Evolutionary conservation across 2,113 vertebrate genomes (phyloP).

Genomic region (Ahaetulla prasina): DNA sequence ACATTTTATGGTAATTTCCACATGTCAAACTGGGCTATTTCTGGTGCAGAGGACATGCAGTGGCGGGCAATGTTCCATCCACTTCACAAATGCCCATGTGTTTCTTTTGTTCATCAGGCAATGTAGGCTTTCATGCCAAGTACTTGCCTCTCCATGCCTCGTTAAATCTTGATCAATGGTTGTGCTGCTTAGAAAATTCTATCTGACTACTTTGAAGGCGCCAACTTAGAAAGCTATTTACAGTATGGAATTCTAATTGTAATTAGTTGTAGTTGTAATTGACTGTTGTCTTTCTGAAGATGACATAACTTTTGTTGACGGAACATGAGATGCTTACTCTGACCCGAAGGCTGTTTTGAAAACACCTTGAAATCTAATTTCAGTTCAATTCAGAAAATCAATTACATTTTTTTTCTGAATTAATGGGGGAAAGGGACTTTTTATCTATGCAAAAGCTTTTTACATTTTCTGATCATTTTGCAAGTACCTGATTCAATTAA

Average conservation of each 20-base stretch:
- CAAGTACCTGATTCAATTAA: too few species aligned
- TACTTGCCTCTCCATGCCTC: neutral
- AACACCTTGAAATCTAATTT: neutral
- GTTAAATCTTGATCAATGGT: neutral
- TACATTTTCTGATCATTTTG: too few species aligned
- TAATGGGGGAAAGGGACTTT: neutral
- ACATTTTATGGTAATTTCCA: neutral
- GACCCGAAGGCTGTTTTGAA: neutral
- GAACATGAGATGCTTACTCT: neutral
- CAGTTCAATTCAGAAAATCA: neutral
- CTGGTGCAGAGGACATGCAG: neutral
- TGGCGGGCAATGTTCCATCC: neutral
- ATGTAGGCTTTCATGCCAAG: neutral
- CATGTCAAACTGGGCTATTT: neutral
- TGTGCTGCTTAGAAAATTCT: neutral
- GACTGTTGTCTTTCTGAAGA: neutral
- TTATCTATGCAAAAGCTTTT: too few species aligned
- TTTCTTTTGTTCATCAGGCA: neutral
- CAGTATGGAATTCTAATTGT: neutral
- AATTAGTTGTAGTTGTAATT: neutral
- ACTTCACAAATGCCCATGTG: neutral
- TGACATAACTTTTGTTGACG: neutral
- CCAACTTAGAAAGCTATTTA: neutral
- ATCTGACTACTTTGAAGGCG: neutral
- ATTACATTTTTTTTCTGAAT: neutral